These are phyloP conservation scores for Ptyas mucosa DNA, from an alignment of 2,113 vertebrate genomes.

Conservation along the genomic window DNA sequence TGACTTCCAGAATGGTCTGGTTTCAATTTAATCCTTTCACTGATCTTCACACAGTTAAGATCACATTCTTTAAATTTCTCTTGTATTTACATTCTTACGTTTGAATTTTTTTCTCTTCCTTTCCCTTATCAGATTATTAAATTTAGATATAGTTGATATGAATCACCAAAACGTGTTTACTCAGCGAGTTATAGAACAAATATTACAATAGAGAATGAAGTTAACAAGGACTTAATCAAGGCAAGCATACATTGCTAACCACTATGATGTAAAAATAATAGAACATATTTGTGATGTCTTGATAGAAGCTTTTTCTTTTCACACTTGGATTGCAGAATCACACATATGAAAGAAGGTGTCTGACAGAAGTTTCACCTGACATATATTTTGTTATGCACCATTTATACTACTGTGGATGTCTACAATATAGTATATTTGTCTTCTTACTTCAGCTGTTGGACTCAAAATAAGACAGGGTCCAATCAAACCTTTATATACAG, in stretches of 20 bases:
- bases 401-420: not conserved
- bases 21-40: no score
- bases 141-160: not conserved
- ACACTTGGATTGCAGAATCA: not conserved
- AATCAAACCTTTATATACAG: not conserved
- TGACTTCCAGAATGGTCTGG: no score
- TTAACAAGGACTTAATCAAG: not conserved
- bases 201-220: not conserved
- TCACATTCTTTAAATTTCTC: no score
- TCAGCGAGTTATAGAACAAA: not conserved
- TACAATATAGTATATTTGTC: not conserved
- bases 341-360: not conserved
- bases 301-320: not conserved
- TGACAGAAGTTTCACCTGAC: not conserved
- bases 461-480: not conserved
- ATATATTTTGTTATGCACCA: not conserved
- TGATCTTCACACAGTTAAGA: no score
- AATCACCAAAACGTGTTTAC: not conserved
- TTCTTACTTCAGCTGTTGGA: not conserved
- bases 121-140: not conserved
- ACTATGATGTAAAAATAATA: not conserved
- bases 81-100: not conserved
- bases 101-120: not conserved
- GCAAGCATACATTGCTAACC: not conserved
- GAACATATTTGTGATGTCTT: not conserved